These are phyloP conservation scores for Lagocephalus sceleratus DNA, from an alignment of 2,797 vertebrate species.

Conservation along the genomic window DNA sequence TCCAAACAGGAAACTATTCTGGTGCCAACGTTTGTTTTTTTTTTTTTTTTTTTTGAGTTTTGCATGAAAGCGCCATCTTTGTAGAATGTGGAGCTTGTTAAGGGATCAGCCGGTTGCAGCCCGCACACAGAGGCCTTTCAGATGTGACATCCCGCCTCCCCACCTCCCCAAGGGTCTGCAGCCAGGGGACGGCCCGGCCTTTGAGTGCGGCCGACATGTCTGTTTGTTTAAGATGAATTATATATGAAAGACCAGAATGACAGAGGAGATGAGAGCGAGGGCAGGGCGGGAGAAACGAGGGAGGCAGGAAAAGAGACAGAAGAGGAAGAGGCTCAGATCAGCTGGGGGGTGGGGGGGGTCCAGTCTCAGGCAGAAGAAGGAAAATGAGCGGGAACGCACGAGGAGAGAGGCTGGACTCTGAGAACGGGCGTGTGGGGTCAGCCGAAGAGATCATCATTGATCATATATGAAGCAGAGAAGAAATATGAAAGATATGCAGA, in stretches of 20 bases:
- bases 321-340: no score
- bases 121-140: slow-evolving; percentile 22
- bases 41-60: neutral
- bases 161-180: slow-evolving; percentile 16
- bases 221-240: slow-evolving; percentile 72
- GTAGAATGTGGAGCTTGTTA: slow-evolving; percentile 16
- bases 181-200: slow-evolving; percentile 37
- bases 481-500: no score
- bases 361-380: slow-evolving; percentile 15
- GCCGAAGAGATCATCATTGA: slow-evolving; percentile 17
- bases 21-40: slow-evolving; percentile 2
- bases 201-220: slow-evolving; percentile 59
- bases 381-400: slow-evolving; percentile 9
- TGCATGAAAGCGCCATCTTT: no score
- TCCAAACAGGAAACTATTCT: neutral
- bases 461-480: slow-evolving; percentile 12
- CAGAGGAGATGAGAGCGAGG: slow-evolving; percentile 21
- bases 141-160: slow-evolving; percentile 15
- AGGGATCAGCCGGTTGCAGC: slow-evolving; percentile 9
- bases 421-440: neutral
- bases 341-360: slow-evolving; percentile 7
- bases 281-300: slow-evolving; percentile 30
- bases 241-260: slow-evolving; percentile 58
- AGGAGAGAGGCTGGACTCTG: slow-evolving; percentile 11
- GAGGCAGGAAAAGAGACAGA: slow-evolving; percentile 8